Evolutionary conservation across 2,888 invertebrate genomes (phyloP), one percentile per base, ranked within the genome.

Genomic region (Oscheius sp.): DNA sequence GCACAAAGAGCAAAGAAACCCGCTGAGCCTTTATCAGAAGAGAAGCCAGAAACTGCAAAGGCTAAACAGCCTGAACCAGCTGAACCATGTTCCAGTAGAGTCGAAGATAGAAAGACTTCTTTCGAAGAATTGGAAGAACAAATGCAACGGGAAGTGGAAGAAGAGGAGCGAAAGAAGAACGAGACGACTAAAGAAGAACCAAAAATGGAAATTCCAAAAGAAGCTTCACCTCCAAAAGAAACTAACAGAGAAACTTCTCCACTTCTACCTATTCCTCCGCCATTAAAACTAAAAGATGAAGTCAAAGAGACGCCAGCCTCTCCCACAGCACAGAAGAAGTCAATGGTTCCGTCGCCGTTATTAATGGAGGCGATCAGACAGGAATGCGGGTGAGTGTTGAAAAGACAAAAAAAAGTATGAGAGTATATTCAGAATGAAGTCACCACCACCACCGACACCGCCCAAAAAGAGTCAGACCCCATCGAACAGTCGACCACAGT

Each of bases 1-100:
- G 80, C 79, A 12, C 82, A 81, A 64, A 66, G 82, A 49, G 29
- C 69, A 56, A 82, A 80, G 59, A 80, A 78, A 63, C 66, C 66
- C 9, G 41, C 29, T 9, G 61, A 55, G 23, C 13, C 55, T 23
- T 23, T 25, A 2, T 25, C 25, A 46, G 46, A 55, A 6, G 5
- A 25, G 21, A 2, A 55, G 23, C 21, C 25, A 55, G 25, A 55
- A 23, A 23, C 41, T 18, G 43, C 35, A 43, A 29, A 1, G 18
- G 43, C 13, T 21, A 61, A 61, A 21, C 41, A 61, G 43, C 41
- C 29, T 1, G 61, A 61, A n/a, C 61, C 61, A 43, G 21, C 18
- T 9, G 43, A 61, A 43, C 61, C 61, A 18, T 41, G 61, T 61
- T 61, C 61, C 2, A 43, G 43, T 21, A 3, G 25, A 18, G 61